Percentiles rank a stretch among this genome's conserved stretches.
Conservation (phyloP, 2,888 invertebrate species). For the Bedellia somnulentella region DNA sequence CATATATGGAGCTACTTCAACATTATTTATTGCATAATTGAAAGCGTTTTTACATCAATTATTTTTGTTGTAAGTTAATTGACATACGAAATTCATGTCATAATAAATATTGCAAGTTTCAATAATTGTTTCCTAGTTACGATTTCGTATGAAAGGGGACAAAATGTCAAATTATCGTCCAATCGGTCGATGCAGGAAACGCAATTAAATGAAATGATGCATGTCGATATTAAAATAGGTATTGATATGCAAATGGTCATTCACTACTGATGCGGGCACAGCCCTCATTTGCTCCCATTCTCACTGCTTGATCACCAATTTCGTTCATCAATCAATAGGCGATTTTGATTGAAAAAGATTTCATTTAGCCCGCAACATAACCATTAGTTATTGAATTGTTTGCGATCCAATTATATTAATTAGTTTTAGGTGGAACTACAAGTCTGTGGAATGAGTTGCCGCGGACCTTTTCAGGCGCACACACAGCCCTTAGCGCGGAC, state of each 20-base stretch:
- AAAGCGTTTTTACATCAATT: conserved; percentile 42
- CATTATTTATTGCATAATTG: conserved; percentile 40
- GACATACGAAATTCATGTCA: conserved; percentile 36
- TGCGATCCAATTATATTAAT: conserved; percentile 22
- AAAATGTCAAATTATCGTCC: conserved; percentile 21
- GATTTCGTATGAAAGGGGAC: no score
- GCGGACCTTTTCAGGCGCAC: conserved; percentile 16
- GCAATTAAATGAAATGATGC: conserved; percentile 56
- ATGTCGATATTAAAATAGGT: conserved; percentile 52
- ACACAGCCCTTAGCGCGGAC: conserved; percentile 18
- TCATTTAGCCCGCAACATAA: conserved; percentile 4
- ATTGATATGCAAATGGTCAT: conserved; percentile 51
- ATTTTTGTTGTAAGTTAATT: conserved; percentile 38
- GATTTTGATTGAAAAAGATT: no score
- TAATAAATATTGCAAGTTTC: conserved; percentile 33
- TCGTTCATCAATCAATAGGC: conserved; percentile 30
- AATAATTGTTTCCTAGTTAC: no score
- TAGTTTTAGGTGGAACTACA: conserved; percentile 34
- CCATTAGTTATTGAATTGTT: no score
- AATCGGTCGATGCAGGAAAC: conserved; percentile 35
- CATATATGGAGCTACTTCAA: conserved; percentile 26
- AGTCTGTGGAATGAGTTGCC: conserved; percentile 8
- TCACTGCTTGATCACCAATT: conserved; percentile 30
- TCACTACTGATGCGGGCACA: conserved; percentile 38
- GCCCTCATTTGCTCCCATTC: conserved; percentile 33